Evolutionary conservation across 1,140 invertebrate genomes (phyloP).

Genomic region (Metopolophium dirhodum): DNA sequence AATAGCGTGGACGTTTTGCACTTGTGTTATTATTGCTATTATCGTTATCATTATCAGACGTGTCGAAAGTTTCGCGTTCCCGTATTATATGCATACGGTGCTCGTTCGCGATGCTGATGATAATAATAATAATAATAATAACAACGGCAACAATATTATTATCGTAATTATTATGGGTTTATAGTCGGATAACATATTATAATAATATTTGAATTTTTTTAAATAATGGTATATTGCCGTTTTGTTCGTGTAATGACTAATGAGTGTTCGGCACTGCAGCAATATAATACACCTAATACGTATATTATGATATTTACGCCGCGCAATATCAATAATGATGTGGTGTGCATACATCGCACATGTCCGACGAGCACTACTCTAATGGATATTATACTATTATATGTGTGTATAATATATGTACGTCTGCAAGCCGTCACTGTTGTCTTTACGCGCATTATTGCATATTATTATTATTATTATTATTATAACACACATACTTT

Average conservation of each 20-base stretch:
- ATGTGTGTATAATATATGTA: background rate
- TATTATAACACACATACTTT: background rate
- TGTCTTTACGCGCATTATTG: background rate
- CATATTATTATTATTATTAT: background rate
- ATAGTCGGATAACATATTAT: background rate
- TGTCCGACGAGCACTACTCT: background rate
- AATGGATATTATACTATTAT: background rate
- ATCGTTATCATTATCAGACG: background rate
- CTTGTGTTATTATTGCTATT: background rate
- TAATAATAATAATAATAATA: background rate
- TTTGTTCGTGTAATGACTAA: background rate
- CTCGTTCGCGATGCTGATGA: background rate
- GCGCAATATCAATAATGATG: background rate
- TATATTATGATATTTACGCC: background rate
- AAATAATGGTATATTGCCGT: background rate
- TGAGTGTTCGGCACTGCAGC: background rate
- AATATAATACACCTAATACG: background rate
- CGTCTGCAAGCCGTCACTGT: background rate
- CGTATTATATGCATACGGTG: background rate
- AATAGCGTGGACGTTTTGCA: constrained; percentile 10
- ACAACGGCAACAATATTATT: background rate
- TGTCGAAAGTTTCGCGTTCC: constrained; percentile 3
- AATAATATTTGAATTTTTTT: background rate
- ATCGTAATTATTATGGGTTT: background rate
- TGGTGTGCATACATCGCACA: background rate